A percentile compares a stretch with the other conserved stretches of the same genome.
phyloP scores from a whole-genome alignment of 2,888 invertebrate genomes.

The Polydrusus cervinus region DNA sequence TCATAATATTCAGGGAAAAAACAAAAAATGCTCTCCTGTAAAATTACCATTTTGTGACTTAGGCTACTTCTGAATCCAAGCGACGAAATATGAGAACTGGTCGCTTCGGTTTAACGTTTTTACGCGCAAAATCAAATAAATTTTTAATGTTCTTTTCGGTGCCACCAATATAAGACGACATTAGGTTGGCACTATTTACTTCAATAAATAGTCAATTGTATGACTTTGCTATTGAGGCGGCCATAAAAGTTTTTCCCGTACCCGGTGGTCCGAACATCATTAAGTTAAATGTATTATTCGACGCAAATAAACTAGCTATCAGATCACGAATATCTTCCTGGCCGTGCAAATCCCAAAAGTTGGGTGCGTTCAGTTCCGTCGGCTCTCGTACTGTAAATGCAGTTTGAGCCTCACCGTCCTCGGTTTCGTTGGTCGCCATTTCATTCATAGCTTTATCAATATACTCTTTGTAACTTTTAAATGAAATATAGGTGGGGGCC shows the following conservation, averaged over 20 bases:
- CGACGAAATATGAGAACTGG: constrained; percentile 9
- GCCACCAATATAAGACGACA: constrained; percentile 8
- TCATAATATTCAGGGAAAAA: no score
- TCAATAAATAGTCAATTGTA: constrained; percentile 25
- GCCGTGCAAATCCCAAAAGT: neutral
- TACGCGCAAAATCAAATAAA: neutral
- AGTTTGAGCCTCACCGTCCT: no score
- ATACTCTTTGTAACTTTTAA: constrained; percentile 7
- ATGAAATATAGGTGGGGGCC: constrained; percentile 3
- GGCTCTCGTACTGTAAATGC: no score
- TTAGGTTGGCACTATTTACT: constrained; percentile 22
- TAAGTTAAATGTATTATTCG: constrained; percentile 11
- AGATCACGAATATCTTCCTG: neutral
- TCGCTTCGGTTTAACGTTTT: neutral
- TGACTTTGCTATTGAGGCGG: neutral
- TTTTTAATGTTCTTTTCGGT: constrained; percentile 23
- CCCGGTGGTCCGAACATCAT: constrained; percentile 11
- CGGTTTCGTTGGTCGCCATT: neutral
- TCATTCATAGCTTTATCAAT: neutral
- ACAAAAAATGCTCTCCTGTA: no score
- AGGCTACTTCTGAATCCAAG: no score
- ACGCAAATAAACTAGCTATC: constrained; percentile 4
- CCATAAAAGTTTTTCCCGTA: constrained; percentile 18
- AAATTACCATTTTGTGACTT: no score
- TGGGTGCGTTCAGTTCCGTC: neutral